Evolutionary conservation across 2,113 vertebrate species (phyloP).

Genomic region (Myotis lucifugus): DNA sequence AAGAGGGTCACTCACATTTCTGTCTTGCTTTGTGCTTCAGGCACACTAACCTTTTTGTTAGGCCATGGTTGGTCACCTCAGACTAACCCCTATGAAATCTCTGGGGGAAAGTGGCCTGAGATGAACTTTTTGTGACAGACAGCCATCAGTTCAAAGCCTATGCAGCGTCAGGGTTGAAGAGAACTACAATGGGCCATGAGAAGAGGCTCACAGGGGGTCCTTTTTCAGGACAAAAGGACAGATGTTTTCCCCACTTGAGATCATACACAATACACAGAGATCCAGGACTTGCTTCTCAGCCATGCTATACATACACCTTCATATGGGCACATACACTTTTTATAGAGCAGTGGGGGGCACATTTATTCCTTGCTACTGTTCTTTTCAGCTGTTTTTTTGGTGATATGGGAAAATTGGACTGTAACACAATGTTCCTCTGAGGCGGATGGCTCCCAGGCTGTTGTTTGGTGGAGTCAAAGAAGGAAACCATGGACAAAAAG

Average conservation of each 20-base stretch:
- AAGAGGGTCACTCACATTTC: conserved; percentile 81
- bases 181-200: conserved; percentile 4
- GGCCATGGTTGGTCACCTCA: conserved; percentile 72
- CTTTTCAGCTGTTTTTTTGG: conserved; percentile 56
- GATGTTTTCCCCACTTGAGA: conserved; percentile 65
- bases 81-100: conserved; percentile 79
- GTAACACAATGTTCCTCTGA: too few relatives aligned
- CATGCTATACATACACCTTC: neutral
- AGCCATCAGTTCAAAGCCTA: conserved; percentile 80
- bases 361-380: conserved; percentile 58
- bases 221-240: conserved; percentile 41
- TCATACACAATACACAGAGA: neutral
- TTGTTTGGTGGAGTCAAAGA: too few relatives aligned
- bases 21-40: conserved; percentile 73
- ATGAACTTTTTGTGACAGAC: conserved; percentile 74
- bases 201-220: conserved; percentile 38
- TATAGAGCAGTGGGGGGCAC: neutral
- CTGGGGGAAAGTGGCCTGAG: conserved; percentile 66
- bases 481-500: too few relatives aligned
- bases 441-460: too few relatives aligned
- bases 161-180: conserved; percentile 53
- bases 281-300: neutral
- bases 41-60: conserved; percentile 84
- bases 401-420: too few relatives aligned
- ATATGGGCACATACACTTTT: conserved; percentile 43